phyloP scores from a whole-genome alignment of 2,113 vertebrate species.

The Rhagologus leucostigma region DNA sequence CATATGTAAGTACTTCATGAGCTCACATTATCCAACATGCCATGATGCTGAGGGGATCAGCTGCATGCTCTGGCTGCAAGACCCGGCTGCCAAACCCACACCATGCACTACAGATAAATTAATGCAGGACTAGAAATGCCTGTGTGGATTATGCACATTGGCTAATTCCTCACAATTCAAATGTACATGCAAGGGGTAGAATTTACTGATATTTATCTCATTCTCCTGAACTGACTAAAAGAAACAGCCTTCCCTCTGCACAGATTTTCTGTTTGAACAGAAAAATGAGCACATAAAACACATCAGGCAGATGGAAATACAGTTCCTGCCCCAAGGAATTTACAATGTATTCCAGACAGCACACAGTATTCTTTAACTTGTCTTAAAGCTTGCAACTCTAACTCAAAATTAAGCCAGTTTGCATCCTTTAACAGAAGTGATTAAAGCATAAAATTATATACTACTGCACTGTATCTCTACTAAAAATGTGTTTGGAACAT shows the following conservation, averaged over 20 bases:
- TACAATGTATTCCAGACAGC: neutral
- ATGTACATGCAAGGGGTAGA: neutral
- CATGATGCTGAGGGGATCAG: neutral
- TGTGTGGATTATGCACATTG: neutral
- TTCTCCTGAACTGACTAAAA: neutral
- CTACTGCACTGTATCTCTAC: neutral
- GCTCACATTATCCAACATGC: neutral
- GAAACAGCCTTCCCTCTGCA: neutral
- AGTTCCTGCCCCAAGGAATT: neutral
- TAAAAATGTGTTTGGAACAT: neutral
- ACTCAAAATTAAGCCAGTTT: neutral
- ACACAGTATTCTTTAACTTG: neutral
- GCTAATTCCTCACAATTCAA: neutral
- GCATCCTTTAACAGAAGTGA: neutral
- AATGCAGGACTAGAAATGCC: neutral
- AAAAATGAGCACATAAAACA: neutral
- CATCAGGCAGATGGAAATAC: neutral
- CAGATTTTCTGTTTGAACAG: neutral
- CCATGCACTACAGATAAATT: fast-evolving
- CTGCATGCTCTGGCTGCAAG: neutral
- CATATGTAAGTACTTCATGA: neutral
- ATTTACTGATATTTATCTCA: neutral
- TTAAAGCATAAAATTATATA: neutral
- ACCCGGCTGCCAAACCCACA: neutral
- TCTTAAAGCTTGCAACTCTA: neutral